phyloP scores from a whole-genome alignment of 2,888 invertebrate genomes.

The Hypomecis punctinalis region DNA sequence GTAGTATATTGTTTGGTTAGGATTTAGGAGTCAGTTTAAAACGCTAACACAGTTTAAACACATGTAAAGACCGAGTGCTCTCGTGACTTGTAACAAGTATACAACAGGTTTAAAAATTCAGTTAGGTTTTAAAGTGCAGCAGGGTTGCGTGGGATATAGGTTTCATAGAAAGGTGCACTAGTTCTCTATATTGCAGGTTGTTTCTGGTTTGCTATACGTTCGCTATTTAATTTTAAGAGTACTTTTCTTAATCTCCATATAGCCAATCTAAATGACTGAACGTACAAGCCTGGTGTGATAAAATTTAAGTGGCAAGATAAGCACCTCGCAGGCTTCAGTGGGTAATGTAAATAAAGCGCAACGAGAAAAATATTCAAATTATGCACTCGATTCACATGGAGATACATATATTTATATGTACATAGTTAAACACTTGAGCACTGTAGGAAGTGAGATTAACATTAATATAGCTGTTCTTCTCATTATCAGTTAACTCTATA shows the following conservation, averaged over 20 bases:
- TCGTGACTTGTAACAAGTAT: too few relatives aligned
- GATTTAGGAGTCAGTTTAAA: too few relatives aligned
- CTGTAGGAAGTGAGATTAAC: conserved; percentile 16
- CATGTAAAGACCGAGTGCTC: too few relatives aligned
- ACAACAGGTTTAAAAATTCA: too few relatives aligned
- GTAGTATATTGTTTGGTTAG: too few relatives aligned
- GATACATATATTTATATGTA: neutral
- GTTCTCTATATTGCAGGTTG: too few relatives aligned
- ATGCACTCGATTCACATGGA: conserved; percentile 11
- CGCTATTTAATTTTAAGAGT: neutral
- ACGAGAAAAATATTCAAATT: conserved; percentile 22
- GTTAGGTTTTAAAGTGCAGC: too few relatives aligned
- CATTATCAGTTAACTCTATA: neutral
- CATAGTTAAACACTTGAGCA: conserved; percentile 1
- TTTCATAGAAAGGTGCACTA: too few relatives aligned
- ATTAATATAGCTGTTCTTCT: conserved; percentile 8
- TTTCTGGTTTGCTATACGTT: too few relatives aligned
- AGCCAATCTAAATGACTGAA: neutral
- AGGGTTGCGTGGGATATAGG: too few relatives aligned
- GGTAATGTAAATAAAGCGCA: conserved; percentile 15
- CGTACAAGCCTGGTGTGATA: conserved; percentile 9
- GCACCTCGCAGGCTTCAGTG: neutral
- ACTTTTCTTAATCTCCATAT: conserved; percentile 11
- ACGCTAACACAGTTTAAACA: too few relatives aligned
- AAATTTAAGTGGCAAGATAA: conserved; percentile 18